These are phyloP conservation scores for Portunus trituberculatus DNA, from an alignment of 1,140 invertebrate genomes.

Conservation along the genomic window DNA sequence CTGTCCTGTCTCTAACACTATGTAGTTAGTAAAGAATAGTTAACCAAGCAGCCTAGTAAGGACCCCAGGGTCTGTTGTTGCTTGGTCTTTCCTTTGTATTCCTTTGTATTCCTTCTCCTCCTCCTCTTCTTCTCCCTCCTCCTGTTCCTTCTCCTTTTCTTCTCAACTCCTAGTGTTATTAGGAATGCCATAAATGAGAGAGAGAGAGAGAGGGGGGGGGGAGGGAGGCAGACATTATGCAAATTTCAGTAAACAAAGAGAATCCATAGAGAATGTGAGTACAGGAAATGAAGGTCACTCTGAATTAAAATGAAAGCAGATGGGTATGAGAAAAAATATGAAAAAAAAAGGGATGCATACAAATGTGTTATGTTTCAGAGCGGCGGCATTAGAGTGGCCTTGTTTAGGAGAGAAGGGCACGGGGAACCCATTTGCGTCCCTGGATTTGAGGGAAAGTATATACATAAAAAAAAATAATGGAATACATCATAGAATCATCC, in stretches of 20 bases:
- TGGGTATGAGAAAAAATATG: neutral
- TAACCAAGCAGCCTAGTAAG: too few species aligned
- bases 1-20: too few species aligned
- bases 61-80: too few species aligned
- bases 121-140: neutral
- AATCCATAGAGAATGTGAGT: neutral
- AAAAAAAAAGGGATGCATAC: neutral
- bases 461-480: too few species aligned
- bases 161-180: neutral
- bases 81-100: neutral
- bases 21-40: too few species aligned
- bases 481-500: too few species aligned
- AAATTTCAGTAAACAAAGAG: neutral
- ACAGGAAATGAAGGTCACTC: neutral
- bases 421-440: too few species aligned
- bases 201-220: slow-evolving; percentile 17
- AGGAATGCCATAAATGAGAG: neutral
- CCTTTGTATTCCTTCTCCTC: neutral
- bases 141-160: neutral
- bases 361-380: neutral
- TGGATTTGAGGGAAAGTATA: too few species aligned
- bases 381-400: neutral
- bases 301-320: neutral
- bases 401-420: neutral
- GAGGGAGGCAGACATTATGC: neutral